phyloP scores from a whole-genome alignment of 2,113 vertebrate species.

The Mesitornis unicolor region DNA sequence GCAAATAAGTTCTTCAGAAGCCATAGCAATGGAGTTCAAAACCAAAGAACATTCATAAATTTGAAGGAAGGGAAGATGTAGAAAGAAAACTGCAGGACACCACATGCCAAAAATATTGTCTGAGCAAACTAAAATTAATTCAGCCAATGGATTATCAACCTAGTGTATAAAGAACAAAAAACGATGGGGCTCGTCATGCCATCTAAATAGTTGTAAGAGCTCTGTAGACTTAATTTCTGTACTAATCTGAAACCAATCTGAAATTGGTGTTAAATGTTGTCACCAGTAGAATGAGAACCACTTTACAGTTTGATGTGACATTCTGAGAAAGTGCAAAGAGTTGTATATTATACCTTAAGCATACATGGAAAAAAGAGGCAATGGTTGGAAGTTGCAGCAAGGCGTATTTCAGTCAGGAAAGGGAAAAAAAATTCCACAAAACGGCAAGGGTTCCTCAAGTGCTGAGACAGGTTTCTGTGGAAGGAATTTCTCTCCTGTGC shows the following conservation, averaged over 20 bases:
- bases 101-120: background rate
- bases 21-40: background rate
- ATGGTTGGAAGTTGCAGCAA: background rate
- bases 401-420: background rate
- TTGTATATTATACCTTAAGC: background rate
- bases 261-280: background rate
- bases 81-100: background rate
- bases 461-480: background rate
- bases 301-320: background rate
- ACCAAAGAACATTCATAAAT: background rate
- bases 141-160: background rate
- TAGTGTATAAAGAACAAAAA: background rate
- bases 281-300: background rate
- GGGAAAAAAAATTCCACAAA: background rate
- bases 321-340: background rate
- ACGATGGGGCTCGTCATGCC: background rate
- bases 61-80: background rate
- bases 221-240: background rate
- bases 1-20: background rate
- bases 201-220: background rate
- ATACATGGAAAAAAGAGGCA: background rate
- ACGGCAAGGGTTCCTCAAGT: background rate
- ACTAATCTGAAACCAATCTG: background rate
- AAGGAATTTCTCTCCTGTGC: background rate
- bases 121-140: background rate